These are phyloP conservation scores for Pachypsylla venusta DNA, from an alignment of 1,140 invertebrate genomes.

Conservation along the genomic window DNA sequence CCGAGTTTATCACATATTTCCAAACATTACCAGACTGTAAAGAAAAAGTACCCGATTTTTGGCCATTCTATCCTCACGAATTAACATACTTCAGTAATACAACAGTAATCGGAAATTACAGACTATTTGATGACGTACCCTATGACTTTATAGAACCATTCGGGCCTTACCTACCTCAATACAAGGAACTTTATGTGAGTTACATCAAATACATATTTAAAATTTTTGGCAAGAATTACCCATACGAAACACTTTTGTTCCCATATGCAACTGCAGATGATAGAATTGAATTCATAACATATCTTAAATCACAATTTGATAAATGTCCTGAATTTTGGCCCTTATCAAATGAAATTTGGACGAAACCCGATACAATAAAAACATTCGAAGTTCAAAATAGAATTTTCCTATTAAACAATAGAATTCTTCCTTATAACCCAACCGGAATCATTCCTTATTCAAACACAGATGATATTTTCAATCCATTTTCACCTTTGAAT, in stretches of 20 bases:
- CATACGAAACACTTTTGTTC: not conserved
- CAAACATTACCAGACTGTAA: conserved; percentile 1
- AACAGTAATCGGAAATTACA: not conserved
- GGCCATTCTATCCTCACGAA: not conserved
- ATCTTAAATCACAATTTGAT: conserved; percentile 6
- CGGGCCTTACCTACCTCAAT: not conserved
- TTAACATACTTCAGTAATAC: not conserved
- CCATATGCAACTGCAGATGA: not conserved
- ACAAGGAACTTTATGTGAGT: not conserved
- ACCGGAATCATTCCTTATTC: not conserved
- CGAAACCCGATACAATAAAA: not conserved
- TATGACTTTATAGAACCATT: not conserved
- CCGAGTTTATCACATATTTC: not conserved
- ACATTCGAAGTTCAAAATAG: not conserved
- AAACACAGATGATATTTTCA: not conserved
- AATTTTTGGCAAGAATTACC: not conserved
- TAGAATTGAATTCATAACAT: not conserved
- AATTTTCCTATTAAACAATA: not conserved
- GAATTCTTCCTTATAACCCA: not conserved
- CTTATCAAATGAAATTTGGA: not conserved
- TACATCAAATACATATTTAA: conserved; percentile 4
- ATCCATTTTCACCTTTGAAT: not conserved
- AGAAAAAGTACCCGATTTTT: not conserved
- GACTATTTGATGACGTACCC: not conserved
- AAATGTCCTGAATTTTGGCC: not conserved